Evolutionary conservation across 2,888 invertebrate genomes (phyloP), one percentile per base, ranked within the genome.

Genomic region (Atethmia centrago): DNA sequence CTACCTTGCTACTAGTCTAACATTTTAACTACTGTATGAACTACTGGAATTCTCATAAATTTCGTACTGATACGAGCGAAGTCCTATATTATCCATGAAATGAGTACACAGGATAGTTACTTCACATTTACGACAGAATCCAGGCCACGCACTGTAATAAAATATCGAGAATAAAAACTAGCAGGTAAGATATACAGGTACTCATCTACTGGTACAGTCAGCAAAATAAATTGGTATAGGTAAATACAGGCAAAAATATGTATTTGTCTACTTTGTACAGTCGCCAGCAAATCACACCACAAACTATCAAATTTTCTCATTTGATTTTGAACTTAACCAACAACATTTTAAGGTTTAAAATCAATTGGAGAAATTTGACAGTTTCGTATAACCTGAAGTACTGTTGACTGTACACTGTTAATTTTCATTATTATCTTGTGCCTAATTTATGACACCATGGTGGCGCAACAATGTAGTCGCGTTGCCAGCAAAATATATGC

Each of bases 131-230:
- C 49, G 49, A 72, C n/a, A 25, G 28, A 40, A 72, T 49, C 10
- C 25, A 72, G 47, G 25, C 72, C 72, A 58, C 28, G 51, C 51
- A 45, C 21, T 45, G 74, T 28, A 51, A 53, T 73, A 45, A 59
- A 73, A 45, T 42, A 31, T 59, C 21, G 25, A 36, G 1, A 19
- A 51, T 31, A 51, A 40, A 49, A 1, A 51, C n/a, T 40, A 36
- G n/a, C 25, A 12, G 14, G 28, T 25, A 40, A 51, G 19, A 51
- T 21, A n/a, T 31, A 42, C n/a, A 36, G 14, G 4, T n/a, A 10
- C 5, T 1, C 25, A 36, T 36, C 7, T 51, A 65, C 8, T 25
- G 19, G 25, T 40, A 66, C 5, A 40, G 58, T 25, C 59, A 40
- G 9, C 14, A 19, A 64, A 59, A 36, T 0, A 59, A 36, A 36